Conservation (phyloP, 2,113 vertebrate species). For the Triplophysa rosa region DNA sequence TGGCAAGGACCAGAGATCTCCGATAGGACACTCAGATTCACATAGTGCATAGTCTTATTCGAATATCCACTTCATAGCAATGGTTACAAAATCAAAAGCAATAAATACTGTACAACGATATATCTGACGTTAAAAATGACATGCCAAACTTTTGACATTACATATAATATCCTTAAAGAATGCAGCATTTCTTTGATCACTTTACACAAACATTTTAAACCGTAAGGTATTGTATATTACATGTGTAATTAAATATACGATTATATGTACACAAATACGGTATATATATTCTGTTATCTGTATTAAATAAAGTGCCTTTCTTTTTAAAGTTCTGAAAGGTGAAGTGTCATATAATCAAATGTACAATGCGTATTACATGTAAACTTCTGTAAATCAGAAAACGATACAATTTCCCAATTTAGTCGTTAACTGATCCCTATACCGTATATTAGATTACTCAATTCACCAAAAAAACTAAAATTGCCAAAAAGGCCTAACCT, state of each 20-base stretch:
- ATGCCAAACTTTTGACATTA: constrained; percentile 55
- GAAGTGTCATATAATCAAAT: constrained; percentile 48
- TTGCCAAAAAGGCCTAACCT: background rate
- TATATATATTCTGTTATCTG: constrained; percentile 41
- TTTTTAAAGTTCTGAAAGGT: constrained; percentile 50
- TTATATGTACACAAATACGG: constrained; percentile 44
- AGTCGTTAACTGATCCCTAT: background rate
- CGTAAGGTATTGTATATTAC: constrained; percentile 49
- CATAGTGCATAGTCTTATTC: constrained; percentile 55
- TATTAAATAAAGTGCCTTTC: constrained; percentile 61
- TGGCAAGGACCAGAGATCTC: constrained; percentile 19
- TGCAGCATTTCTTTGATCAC: constrained; percentile 54
- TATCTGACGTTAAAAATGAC: constrained; percentile 55
- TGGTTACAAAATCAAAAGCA: constrained; percentile 47
- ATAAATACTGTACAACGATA: constrained; percentile 70
- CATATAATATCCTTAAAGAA: constrained; percentile 52
- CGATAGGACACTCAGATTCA: constrained; percentile 38
- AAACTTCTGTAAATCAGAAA: constrained; percentile 43
- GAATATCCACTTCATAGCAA: constrained; percentile 41
- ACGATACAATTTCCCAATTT: background rate
- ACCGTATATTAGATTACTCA: background rate
- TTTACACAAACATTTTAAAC: constrained; percentile 46
- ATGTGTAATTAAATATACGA: constrained; percentile 47
- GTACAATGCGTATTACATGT: constrained; percentile 46
- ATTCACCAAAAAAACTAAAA: background rate